Evolutionary conservation across 2,888 invertebrate genomes (phyloP), one percentile per base, ranked within the genome.

Genomic region (Melanophora roralis): DNA sequence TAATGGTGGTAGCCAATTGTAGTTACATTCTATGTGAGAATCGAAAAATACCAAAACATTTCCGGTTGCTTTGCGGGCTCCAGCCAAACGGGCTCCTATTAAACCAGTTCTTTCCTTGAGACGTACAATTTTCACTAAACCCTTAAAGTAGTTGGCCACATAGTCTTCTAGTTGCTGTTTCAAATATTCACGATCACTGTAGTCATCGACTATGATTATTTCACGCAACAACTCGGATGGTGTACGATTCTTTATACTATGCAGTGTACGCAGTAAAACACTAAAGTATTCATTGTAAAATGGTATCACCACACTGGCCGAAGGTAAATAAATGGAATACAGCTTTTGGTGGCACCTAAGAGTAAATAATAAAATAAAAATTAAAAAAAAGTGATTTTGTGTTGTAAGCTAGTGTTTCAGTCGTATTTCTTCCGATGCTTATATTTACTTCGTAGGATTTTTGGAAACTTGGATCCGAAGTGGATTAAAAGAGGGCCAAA

Each of bases 241-340:
- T 0, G 97, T 96, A 73, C 97, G 92, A 86, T 95, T 93, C n/a
- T 97, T 88, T 6, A 96, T 95, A 86, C 95, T 96, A 88, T 93
- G 91, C 21, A 92, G 95, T 64, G 94, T 96, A 84, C 95, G 91
- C 23, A 97, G 89, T 57, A 98, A 89, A 0, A 97, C 96, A 57
- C 94, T 94, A 92, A 95, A 95, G 88, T 97, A 97, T 87, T 98
- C 98, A 86, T 98, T 96, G 89, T 96, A 96, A 87, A 97, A 97
- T 0, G 97, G 97, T 23, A 98, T 94, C 60, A 98, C 94, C 8
- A 97, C 94, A 88, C 96, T 96, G 7, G 95, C 95, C 0, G 93
- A 92, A 0, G 96, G 95, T 90, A 86, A 78, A 51, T 84, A 68
- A 0, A 77, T 82, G 6, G 84, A 38, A 72, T 86, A 86, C 9